Evolutionary conservation across 2,797 vertebrate genomes (phyloP), one percentile per base, ranked within the genome.

Genomic region (Notolepis coatsorum): DNA sequence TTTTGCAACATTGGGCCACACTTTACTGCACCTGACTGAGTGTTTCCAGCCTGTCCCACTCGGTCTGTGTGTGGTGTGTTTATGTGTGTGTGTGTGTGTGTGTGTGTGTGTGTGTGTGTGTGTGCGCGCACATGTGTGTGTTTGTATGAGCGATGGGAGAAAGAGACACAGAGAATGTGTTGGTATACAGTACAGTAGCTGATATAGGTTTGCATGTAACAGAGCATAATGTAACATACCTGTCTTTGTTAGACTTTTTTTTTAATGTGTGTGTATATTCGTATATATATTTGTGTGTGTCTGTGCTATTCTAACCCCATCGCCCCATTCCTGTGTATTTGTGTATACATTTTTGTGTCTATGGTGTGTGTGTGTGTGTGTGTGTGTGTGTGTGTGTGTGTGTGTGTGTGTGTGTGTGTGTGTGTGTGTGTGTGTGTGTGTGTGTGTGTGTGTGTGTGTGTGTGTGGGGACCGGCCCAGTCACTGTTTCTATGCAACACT

Each of bases 11-110:
- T 73, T 65, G 73, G 79, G 68, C 78, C 79, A 84, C 46, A 80
- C 87, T 89, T 89, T 87, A 81, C 84, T 91, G 86, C 89, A 92
- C 89, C 88, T 92, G 90, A 92, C 89, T 68, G 88, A 79, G 72
- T 91, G 68, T 92, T 93, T 93, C 91, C 91, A 91, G 88, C 68
- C 80, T 65, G 67, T 61, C 64, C 38, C 12, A 18, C 50, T 71
- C 42, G 13, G 13, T 18, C 6, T 64, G 24, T 38, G 47, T 41
- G 66, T 51, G 53, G 48, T 38, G 24, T 13, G 31, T 35, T 35
- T 39, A 13, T 39, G 15, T 42, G 37, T 13, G 37, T 39, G 37
- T 31, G 48, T 3, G 6, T 41, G 21, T 15, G 24, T 33, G 6
- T 15, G 25, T 27, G 27, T 57, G 50, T 51, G 53, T 45, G 52